Conservation (phyloP, 1,140 invertebrate genomes). For the Pemphigus obesinymphae region DNA sequence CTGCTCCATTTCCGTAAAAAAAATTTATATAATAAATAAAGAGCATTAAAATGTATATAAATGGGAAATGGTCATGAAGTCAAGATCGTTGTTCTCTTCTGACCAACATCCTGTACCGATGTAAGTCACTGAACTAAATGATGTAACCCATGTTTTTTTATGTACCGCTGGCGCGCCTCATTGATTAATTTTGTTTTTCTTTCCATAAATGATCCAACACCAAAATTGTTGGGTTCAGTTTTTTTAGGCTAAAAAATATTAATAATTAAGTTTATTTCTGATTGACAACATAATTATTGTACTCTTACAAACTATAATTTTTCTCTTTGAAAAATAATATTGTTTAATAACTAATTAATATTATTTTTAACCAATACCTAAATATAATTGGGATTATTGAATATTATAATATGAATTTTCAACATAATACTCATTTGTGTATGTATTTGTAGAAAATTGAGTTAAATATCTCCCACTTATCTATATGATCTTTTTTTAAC, state of each 20-base stretch:
- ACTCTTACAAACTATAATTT: too few relatives aligned
- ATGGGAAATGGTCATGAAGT: not conserved
- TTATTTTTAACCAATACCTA: too few relatives aligned
- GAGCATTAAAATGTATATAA: not conserved
- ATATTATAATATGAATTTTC: too few relatives aligned
- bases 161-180: constrained; percentile 53
- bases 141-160: constrained; percentile 53
- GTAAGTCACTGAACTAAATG: not conserved
- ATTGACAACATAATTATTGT: too few relatives aligned
- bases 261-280: too few relatives aligned
- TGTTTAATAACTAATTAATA: too few relatives aligned
- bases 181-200: constrained; percentile 55
- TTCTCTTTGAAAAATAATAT: too few relatives aligned
- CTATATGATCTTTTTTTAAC: too few relatives aligned
- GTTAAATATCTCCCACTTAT: too few relatives aligned
- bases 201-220: constrained; percentile 54
- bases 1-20: constrained; percentile 5
- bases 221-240: constrained; percentile 31
- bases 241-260: not conserved
- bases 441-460: too few relatives aligned
- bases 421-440: too few relatives aligned
- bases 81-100: not conserved
- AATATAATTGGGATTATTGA: too few relatives aligned
- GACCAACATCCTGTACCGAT: not conserved
- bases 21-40: not conserved